Evolutionary conservation across 2,888 invertebrate species (phyloP), one percentile per base, ranked within the genome.

Genomic region (Lithophane semibrunnea): DNA sequence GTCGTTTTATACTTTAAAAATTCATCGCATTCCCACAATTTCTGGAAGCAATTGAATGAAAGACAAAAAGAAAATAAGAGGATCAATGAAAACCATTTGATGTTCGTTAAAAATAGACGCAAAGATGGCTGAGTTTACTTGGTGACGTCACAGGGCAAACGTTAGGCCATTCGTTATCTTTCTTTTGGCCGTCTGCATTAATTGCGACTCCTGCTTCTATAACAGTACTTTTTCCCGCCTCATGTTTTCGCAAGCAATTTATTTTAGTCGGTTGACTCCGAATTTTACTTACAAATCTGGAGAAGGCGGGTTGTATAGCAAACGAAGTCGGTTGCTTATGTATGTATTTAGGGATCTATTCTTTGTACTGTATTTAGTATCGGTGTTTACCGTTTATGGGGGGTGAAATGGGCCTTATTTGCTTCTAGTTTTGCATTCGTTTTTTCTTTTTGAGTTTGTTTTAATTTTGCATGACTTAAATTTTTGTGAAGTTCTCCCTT

Each of bases 251-350:
- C 90, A 90, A 93, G 92, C 92, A 94, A 94, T 94, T 94, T 94
- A 93, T 94, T 94, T 94, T 91, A 91, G 91, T 92, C 92, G 86
- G 91, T 89, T 91, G 91, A 92, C 92, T 91, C 89, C 84, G 88
- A 92, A 94, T 94, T 94, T 93, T 92, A 93, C 92, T 94, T 90
- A 92, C 93, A 94, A 93, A 94, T 94, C 88, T 89, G 85, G 77
- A 82, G 82, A 84, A 83, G 74, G 84, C 71, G 75, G 77, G 71
- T 78, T 84, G 86, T 83, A 78, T 87, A 77, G 83, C 84, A 86
- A 88, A 88, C 79, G 86, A 86, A 42, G 63, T 63, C 52, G 29
- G 29, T 82, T 71, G 73, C 66, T 84, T 72, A 72, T 44, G 69
- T 71, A 71, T 73, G 44, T 80, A 63, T 63, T 73, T 80, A 71